Base-by-base conservation (phyloP, 2,888 invertebrate genomes). In the Pilophorus perplexus region DNA sequence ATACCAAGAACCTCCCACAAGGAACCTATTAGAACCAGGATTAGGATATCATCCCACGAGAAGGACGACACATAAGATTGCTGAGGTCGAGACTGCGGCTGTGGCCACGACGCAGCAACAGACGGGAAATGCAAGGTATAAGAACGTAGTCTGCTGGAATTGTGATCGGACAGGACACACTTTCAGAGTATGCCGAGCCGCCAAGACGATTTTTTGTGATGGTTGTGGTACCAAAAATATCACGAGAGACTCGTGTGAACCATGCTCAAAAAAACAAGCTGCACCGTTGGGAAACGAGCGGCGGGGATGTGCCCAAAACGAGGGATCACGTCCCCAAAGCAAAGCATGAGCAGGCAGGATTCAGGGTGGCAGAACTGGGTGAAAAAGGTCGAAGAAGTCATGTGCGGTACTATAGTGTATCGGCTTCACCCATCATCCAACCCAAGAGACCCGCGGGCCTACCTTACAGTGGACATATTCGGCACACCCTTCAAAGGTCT, bases 11-110 rank as follows among this genome's bases (percentile, higher is more conserved):
- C 62, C 62, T 3, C 28, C 46, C 2, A 28, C 18, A 1, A 16
- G 12, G 27, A 25, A 27, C 14, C 20, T 42, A 8, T 44, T 70
- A 10, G 71, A 71, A 46, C 69, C 69, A 2, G 69, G 67, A 22
- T 38, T 71, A 5, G 69, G 68, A 0, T 71, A 68, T 46, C 27
- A 48, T 14, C 16, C 20, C 25, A 2, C 20, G 1, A 10, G 27
- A 16, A 20, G 20, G 50, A 10, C 37, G 10, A 4, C 8, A 2
- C 20, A 20, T 1, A 44, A 20, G n/a, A 23, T 44, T 44, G 44
- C 44, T 2, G 44, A 44, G 23, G n/a, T 44, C 3, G 46, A 3
- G 1, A 14, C 23, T n/a, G 23, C 14, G 1, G 22, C 46, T 1
- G 44, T 23, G 23, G 18, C 12, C 1, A 4, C 23, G 5, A 10